phyloP scores from a whole-genome alignment of 2,113 vertebrate genomes.

The Orthonyx spaldingii region DNA sequence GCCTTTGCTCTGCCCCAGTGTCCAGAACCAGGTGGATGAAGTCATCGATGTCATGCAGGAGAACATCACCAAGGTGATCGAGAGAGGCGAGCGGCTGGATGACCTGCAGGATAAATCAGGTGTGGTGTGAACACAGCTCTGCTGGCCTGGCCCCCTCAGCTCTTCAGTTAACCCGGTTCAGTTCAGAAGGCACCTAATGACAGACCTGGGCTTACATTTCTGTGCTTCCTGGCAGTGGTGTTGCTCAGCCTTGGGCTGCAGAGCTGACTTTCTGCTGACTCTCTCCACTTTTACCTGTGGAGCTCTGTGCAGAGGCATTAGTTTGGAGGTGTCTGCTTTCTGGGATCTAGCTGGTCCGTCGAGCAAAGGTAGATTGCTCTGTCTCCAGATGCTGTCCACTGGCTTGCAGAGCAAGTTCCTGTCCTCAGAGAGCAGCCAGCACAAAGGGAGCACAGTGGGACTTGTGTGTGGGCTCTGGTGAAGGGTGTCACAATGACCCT shows the following conservation, averaged over 20 bases:
- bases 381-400: neutral
- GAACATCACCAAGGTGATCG: conserved; percentile 98
- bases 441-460: neutral
- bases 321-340: neutral
- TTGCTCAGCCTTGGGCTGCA: neutral
- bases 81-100: conserved; percentile 93
- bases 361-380: neutral
- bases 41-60: conserved; percentile 99
- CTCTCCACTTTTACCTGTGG: neutral
- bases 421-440: neutral
- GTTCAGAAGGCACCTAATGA: neutral
- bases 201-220: neutral
- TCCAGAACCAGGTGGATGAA: conserved; percentile 97
- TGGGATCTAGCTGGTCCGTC: neutral
- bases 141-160: neutral
- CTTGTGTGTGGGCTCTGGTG: neutral
- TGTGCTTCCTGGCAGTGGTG: neutral
- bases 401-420: neutral
- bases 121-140: conserved; percentile 46
- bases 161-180: too few species aligned
- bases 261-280: neutral
- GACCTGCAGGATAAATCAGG: conserved; percentile 98
- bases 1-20: conserved; percentile 70
- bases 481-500: neutral
- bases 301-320: neutral